phyloP scores from a whole-genome alignment of 2,888 invertebrate species.

The Torymus tubicola region DNA sequence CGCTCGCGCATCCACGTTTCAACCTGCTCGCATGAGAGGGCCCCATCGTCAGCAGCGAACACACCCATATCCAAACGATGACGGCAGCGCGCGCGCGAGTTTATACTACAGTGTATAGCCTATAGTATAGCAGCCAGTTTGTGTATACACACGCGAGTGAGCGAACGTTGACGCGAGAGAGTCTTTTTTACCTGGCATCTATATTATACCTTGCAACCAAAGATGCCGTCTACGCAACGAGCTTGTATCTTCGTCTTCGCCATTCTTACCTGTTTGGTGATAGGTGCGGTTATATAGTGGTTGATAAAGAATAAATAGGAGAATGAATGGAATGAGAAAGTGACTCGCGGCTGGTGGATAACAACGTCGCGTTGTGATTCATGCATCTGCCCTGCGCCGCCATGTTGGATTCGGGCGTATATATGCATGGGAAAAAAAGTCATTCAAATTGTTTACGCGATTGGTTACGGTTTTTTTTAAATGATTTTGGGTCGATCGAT shows the following conservation, averaged over 20 bases:
- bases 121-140: background rate
- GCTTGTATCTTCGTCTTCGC: constrained; percentile 1
- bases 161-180: background rate
- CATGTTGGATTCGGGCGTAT: constrained; percentile 37
- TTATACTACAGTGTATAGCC: background rate
- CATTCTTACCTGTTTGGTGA: constrained; percentile 28
- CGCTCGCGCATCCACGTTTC: background rate
- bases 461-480: background rate
- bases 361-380: constrained; percentile 3
- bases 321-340: background rate
- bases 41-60: constrained; percentile 41
- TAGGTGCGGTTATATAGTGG: constrained; percentile 26
- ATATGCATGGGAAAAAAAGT: background rate
- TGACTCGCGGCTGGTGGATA: background rate
- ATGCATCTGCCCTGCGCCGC: constrained; percentile 28
- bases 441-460: constrained; percentile 35
- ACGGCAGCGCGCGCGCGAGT: background rate
- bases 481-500: background rate
- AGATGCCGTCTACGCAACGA: background rate
- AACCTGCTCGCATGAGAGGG: constrained; percentile 37
- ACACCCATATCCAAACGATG: constrained; percentile 36
- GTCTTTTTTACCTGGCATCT: background rate
- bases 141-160: constrained; percentile 20
- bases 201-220: no score
- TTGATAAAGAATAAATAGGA: background rate